These are phyloP conservation scores for Labroides dimidiatus DNA, from an alignment of 2,797 vertebrate genomes.

Conservation along the genomic window DNA sequence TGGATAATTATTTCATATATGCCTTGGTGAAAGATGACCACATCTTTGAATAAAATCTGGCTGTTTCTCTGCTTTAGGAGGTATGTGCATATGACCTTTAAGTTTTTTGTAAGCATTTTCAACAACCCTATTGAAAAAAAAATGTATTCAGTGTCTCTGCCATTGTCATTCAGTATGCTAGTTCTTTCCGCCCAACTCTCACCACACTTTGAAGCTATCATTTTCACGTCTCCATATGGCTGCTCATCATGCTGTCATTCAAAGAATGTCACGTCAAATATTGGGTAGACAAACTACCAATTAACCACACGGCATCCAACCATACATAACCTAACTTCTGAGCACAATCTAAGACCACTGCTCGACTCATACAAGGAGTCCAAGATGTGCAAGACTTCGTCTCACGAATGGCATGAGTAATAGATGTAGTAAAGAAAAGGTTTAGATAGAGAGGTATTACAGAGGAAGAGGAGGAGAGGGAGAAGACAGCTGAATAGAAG, in stretches of 20 bases:
- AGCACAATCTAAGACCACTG: constrained; percentile 13
- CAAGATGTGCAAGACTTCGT: constrained; percentile 53
- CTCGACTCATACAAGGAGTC: constrained; percentile 30
- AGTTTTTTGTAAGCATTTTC: no score
- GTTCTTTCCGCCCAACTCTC: constrained; percentile 7
- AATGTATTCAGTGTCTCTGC: not conserved
- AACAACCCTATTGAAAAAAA: no score
- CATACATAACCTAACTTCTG: constrained; percentile 5
- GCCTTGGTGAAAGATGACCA: no score
- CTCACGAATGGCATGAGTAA: constrained; percentile 47
- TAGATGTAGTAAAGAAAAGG: constrained; percentile 36
- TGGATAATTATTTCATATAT: no score
- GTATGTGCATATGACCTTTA: no score
- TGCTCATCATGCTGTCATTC: constrained; percentile 28
- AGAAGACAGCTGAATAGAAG: constrained; percentile 66
- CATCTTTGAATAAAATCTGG: no score
- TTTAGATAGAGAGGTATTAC: constrained; percentile 45
- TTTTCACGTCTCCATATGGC: not conserved
- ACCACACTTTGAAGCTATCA: not conserved
- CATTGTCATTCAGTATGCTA: not conserved
- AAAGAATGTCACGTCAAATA: constrained; percentile 48
- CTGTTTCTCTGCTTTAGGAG: no score
- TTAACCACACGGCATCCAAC: constrained; percentile 26
- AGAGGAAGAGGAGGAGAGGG: constrained; percentile 55
- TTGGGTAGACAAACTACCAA: constrained; percentile 6